A percentile compares a stretch with the other conserved stretches of the same genome.
These are phyloP conservation scores for Notarius quadriscutis DNA, from an alignment of 2,113 vertebrate species.

Conservation along the genomic window DNA sequence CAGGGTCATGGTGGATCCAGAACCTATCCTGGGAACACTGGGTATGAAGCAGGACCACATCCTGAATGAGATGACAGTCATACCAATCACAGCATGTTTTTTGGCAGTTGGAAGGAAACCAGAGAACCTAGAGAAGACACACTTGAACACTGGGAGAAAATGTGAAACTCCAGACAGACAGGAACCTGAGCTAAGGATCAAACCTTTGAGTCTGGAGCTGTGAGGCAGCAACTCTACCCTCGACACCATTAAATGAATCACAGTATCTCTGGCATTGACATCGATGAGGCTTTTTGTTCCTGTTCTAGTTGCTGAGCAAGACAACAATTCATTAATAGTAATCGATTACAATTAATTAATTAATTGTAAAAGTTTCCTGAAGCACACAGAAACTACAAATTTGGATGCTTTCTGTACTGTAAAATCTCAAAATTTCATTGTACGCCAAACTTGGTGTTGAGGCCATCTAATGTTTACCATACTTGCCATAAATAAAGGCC, in stretches of 20 bases:
- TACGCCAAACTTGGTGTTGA: background rate
- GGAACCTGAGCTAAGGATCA: background rate
- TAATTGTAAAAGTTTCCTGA: background rate
- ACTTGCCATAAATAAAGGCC: background rate
- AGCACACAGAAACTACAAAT: background rate
- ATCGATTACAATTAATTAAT: background rate
- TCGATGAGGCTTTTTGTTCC: background rate
- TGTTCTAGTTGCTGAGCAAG: background rate
- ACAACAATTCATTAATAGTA: background rate
- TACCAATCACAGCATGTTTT: background rate
- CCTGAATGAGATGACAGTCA: background rate
- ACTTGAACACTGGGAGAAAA: background rate
- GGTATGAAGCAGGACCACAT: background rate
- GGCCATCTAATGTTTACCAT: background rate
- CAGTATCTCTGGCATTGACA: background rate
- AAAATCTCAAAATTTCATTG: background rate
- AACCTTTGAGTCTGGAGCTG: background rate
- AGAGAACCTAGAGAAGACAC: background rate
- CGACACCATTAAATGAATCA: too few relatives aligned
- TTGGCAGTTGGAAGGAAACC: background rate
- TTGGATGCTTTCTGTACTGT: background rate
- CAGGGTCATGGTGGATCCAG: background rate
- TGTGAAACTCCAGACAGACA: background rate
- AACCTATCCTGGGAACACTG: background rate
- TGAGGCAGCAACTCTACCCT: background rate